Evolutionary conservation across 2,888 invertebrate species (phyloP).

Genomic region (Stenolophus ochropezus): DNA sequence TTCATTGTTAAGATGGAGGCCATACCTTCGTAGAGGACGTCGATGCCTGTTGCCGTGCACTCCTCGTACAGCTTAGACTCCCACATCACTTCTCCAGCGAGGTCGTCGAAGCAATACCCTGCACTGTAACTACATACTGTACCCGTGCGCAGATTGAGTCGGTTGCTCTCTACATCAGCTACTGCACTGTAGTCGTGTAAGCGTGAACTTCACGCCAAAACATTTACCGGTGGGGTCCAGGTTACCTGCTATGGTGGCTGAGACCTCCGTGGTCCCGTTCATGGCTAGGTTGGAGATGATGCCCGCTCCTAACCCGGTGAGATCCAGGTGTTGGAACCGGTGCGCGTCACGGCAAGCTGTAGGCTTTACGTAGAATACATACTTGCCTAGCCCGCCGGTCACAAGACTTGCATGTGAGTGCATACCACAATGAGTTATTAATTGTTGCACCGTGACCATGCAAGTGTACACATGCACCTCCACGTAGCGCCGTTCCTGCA

Average conservation of each 20-base stretch:
- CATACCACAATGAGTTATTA: conserved; percentile 28
- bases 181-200: too few relatives aligned
- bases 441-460: conserved; percentile 28
- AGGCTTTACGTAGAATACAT: too few relatives aligned
- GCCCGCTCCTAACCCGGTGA: too few relatives aligned
- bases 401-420: conserved; percentile 39
- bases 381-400: not conserved
- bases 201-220: not conserved
- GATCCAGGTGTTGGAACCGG: conserved; percentile 15
- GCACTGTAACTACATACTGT: too few relatives aligned
- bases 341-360: conserved; percentile 25
- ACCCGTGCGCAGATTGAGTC: too few relatives aligned
- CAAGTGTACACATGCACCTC: too few relatives aligned
- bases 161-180: too few relatives aligned
- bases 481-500: too few relatives aligned
- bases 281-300: too few relatives aligned
- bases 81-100: conserved; percentile 46
- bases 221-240: conserved; percentile 15
- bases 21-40: conserved; percentile 25
- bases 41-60: conserved; percentile 22
- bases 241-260: too few relatives aligned
- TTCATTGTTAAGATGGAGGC: conserved; percentile 27
- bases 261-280: too few relatives aligned
- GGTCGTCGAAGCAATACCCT: conserved; percentile 30
- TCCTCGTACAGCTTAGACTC: too few relatives aligned